These are phyloP conservation scores for Campylomormyrus tamandua DNA, from an alignment of 2,113 vertebrate species.

Conservation along the genomic window DNA sequence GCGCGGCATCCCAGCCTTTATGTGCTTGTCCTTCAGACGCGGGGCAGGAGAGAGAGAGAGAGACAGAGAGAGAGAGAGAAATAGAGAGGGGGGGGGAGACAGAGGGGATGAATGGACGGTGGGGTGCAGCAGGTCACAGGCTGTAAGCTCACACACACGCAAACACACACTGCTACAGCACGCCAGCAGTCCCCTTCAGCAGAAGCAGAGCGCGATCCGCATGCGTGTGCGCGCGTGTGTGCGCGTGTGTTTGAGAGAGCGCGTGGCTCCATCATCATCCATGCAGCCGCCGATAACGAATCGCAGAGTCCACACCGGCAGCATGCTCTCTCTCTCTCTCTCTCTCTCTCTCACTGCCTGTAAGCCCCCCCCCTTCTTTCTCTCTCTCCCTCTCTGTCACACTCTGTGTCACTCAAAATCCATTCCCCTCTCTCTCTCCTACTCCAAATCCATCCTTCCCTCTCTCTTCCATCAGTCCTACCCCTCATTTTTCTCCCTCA, in stretches of 20 bases:
- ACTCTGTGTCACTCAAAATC: slow-evolving; percentile 5
- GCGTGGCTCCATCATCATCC: slow-evolving; percentile 1
- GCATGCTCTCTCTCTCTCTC: slow-evolving; percentile 25
- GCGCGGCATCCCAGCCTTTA: slow-evolving; percentile 6
- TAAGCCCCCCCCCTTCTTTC: slow-evolving; percentile 36
- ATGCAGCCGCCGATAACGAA: background rate
- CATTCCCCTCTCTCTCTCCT: background rate
- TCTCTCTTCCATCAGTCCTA: background rate
- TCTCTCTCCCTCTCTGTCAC: slow-evolving; percentile 43
- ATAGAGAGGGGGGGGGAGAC: slow-evolving; percentile 14
- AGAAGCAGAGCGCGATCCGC: background rate
- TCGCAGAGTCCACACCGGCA: background rate
- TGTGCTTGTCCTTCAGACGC: slow-evolving; percentile 16
- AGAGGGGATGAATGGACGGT: slow-evolving; percentile 23
- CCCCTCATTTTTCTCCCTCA: background rate
- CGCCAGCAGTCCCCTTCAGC: background rate
- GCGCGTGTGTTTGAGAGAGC: background rate
- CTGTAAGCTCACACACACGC: background rate
- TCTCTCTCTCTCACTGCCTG: slow-evolving; percentile 29
- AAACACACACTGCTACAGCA: background rate
- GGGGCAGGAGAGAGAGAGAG: slow-evolving; percentile 28
- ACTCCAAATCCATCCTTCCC: background rate
- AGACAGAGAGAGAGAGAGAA: slow-evolving; percentile 25
- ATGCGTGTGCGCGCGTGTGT: background rate
- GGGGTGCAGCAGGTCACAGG: background rate